These are phyloP conservation scores for Notothenia rossii DNA, from an alignment of 2,113 vertebrate genomes.

Conservation along the genomic window DNA sequence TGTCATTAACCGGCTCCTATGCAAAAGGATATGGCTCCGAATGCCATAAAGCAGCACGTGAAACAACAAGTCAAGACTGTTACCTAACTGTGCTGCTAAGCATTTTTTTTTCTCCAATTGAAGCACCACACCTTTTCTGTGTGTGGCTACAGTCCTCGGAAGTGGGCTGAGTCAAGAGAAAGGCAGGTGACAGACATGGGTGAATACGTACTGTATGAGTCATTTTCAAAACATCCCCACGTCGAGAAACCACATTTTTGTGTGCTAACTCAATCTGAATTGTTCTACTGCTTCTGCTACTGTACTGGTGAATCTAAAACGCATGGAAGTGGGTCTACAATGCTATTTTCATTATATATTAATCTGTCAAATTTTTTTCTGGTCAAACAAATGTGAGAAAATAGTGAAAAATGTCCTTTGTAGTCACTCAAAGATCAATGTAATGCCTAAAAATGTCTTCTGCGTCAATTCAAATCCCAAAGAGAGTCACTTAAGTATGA, in stretches of 20 bases:
- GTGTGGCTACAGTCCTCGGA: slow-evolving; percentile 24
- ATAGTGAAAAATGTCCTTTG: too few relatives aligned
- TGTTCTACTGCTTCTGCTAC: neutral
- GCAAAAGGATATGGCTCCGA: slow-evolving; percentile 45
- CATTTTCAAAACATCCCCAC: slow-evolving; percentile 13
- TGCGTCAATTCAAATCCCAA: too few relatives aligned
- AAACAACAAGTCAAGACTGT: slow-evolving; percentile 49
- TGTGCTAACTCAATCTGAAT: neutral
- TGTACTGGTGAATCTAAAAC: too few relatives aligned
- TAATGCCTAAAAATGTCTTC: too few relatives aligned
- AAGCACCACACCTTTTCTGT: neutral
- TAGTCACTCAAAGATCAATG: too few relatives aligned
- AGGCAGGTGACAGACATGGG: slow-evolving; percentile 37
- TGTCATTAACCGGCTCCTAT: slow-evolving; percentile 62
- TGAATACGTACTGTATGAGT: neutral
- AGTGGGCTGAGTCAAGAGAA: slow-evolving; percentile 40
- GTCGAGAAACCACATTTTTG: slow-evolving; percentile 8
- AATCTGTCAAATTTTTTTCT: too few relatives aligned
- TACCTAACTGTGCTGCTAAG: slow-evolving; percentile 34
- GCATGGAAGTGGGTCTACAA: too few relatives aligned
- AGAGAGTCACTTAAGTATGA: too few relatives aligned
- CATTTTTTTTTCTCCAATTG: neutral
- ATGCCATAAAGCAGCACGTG: slow-evolving; percentile 59
- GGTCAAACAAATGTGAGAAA: too few relatives aligned
- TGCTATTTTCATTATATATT: too few relatives aligned